phyloP scores from a whole-genome alignment of 2,113 vertebrate genomes.

The Scolopax mira region DNA sequence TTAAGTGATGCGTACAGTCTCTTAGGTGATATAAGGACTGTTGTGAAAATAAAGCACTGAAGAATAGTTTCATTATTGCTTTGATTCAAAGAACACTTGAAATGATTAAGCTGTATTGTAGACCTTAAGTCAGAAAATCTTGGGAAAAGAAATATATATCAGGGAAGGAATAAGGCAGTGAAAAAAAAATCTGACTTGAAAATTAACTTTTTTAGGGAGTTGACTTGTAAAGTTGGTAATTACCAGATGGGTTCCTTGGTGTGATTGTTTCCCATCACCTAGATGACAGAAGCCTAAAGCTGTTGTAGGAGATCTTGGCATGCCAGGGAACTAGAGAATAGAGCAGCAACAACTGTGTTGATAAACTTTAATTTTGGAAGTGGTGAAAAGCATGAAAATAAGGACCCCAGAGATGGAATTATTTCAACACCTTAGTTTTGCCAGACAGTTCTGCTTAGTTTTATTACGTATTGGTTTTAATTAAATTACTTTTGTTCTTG shows the following conservation, averaged over 20 bases:
- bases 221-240: not conserved
- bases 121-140: not conserved
- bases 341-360: not conserved
- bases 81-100: not conserved
- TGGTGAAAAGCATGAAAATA: not conserved
- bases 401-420: not conserved
- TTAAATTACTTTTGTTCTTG: not conserved
- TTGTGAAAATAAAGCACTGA: not conserved
- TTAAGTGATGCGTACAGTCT: not conserved
- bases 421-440: not conserved
- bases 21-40: not conserved
- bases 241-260: not conserved
- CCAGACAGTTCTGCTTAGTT: not conserved
- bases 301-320: not conserved
- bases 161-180: not conserved
- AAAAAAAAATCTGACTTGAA: not conserved
- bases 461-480: not conserved
- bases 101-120: not conserved
- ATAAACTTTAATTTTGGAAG: not conserved
- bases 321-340: not conserved
- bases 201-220: not conserved
- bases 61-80: not conserved
- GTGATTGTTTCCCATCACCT: not conserved
- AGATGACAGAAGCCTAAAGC: not conserved
- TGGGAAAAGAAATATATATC: not conserved